Evolutionary conservation across 2,888 invertebrate species (phyloP), one percentile per base, ranked within the genome.

Genomic region (Cheilosia variabilis): DNA sequence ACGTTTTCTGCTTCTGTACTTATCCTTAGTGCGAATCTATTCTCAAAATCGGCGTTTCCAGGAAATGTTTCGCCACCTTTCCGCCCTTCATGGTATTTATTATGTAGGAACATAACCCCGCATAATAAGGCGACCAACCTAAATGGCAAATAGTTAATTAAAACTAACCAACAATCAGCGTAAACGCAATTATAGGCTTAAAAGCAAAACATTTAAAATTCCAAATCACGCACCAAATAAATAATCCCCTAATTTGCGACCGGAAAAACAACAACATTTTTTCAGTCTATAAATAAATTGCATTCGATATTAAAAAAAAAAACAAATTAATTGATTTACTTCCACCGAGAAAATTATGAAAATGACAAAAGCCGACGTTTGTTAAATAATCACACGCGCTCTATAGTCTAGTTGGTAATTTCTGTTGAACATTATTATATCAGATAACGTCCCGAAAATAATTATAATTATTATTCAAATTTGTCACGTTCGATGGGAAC

Each of bases 401-500:
- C 3, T 10, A 22, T 13, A 7, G 53, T 62, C 62, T 62, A 57
- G 68, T 75, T 68, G 62, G 41, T 47, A 75, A 68, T 62, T 73
- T 73, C 53, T 50, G 17, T 31, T 34, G 9, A 57, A 69, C 31
- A 19, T 41, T 55, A 55, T 68, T 37, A 37, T 37, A 37, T 37
- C 37, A 37, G 37, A 13, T 37, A 60, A 45, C 27, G 19, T 50
- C 17, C 43, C 10, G 53, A 68, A 55, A 62, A 80, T 73, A 47
- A 47, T 19, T 19, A 9, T 9, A 7, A 17, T 17, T 60, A 27
- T 68, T 66, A 65, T 65, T 63, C 41, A 76, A 81, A 63, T 69
- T 52, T 81, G 76, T 63, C 76, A 76, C 81, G 76, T 76, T 69
- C 52, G 43, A 43, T 45, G 41, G 60, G 45, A 69, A 81, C 57